Conservation (phyloP, 2,888 invertebrate genomes). For the Metallyticus violacea region DNA sequence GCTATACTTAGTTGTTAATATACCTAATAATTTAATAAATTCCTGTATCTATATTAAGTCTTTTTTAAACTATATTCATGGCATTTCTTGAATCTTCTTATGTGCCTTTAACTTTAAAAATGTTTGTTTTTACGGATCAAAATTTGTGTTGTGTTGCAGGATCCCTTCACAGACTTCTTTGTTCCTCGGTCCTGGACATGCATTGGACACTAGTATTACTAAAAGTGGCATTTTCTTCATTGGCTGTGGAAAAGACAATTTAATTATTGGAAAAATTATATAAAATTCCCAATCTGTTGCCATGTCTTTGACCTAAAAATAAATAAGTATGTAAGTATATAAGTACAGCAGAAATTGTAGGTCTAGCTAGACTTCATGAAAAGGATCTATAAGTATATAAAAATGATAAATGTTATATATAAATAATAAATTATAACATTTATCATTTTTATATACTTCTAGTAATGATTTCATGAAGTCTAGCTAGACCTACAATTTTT, state of each 20-base stretch:
- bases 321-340: background rate
- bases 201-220: constrained; percentile 17
- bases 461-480: too few species aligned
- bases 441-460: too few species aligned
- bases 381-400: too few species aligned
- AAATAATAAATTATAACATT: too few species aligned
- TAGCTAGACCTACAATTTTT: too few species aligned
- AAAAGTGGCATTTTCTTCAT: background rate
- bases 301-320: background rate
- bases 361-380: too few species aligned
- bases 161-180: constrained; percentile 48
- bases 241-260: background rate
- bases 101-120: background rate
- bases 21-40: too few species aligned
- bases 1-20: too few species aligned
- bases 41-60: too few species aligned
- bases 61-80: too few species aligned
- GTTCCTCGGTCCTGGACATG: constrained; percentile 53
- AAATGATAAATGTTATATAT: too few species aligned
- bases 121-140: background rate
- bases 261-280: background rate
- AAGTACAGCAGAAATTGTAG: background rate
- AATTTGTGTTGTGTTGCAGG: constrained; percentile 38
- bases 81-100: background rate
- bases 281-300: background rate